These are phyloP conservation scores for Tipula vernalis DNA, from an alignment of 2,888 invertebrate genomes.

Conservation along the genomic window DNA sequence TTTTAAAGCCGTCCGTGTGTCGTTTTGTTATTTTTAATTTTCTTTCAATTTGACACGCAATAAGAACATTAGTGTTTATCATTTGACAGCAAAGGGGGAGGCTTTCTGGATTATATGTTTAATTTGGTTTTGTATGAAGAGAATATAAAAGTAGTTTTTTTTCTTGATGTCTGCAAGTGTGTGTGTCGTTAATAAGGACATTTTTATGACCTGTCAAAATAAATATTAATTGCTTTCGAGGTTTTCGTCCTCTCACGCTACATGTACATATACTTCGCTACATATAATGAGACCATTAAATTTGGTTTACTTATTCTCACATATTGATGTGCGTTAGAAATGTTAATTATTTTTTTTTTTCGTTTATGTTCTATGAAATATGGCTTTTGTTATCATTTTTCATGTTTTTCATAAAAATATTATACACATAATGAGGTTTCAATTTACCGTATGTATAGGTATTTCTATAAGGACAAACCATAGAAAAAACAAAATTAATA, in stretches of 20 bases:
- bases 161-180: neutral
- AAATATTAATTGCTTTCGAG: neutral
- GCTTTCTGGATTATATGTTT: neutral
- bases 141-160: neutral
- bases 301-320: neutral
- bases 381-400: neutral
- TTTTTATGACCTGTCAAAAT: neutral
- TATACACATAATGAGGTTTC: too few species aligned
- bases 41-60: neutral
- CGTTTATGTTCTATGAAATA: neutral
- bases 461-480: too few species aligned
- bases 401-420: neutral
- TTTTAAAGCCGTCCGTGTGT: neutral
- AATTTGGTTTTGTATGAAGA: neutral
- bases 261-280: neutral
- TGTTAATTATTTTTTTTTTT: neutral
- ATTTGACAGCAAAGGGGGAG: neutral
- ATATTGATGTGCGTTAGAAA: neutral
- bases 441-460: too few species aligned
- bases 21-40: conserved; percentile 4
- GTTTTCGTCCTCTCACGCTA: neutral
- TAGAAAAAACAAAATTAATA: too few species aligned
- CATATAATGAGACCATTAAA: neutral
- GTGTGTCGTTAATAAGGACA: neutral
- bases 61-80: neutral